Evolutionary conservation across 2,797 vertebrate species (phyloP).

Genomic region (Chaetophractus vellerosus): DNA sequence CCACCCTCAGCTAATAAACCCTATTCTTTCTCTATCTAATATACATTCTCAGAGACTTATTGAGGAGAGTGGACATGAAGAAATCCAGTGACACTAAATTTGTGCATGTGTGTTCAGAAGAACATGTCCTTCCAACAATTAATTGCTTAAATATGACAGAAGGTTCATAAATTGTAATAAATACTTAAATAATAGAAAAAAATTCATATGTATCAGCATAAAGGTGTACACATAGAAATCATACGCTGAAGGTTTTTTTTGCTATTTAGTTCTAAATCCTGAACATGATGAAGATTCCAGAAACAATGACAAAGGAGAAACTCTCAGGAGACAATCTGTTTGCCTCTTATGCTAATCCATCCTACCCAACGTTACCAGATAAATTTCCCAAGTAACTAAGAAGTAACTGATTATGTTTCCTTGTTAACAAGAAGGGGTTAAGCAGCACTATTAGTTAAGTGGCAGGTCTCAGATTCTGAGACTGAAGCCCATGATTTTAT

Average conservation of each 20-base stretch:
- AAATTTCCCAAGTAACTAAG: constrained; percentile 15
- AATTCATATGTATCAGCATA: constrained; percentile 12
- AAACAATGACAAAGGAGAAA: constrained; percentile 56
- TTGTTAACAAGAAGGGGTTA: constrained; percentile 27
- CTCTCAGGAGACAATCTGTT: constrained; percentile 10
- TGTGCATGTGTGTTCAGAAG: neutral
- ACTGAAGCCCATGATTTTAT: constrained; percentile 59
- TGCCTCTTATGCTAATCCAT: neutral
- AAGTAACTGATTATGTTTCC: neutral
- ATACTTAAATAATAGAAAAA: neutral
- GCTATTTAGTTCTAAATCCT: constrained; percentile 63
- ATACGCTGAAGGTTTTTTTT: constrained; percentile 13
- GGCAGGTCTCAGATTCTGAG: constrained; percentile 40
- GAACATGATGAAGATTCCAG: constrained; percentile 44
- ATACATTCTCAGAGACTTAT: neutral
- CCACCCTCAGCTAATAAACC: neutral
- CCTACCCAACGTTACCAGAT: constrained; percentile 13
- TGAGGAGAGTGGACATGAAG: constrained; percentile 43
- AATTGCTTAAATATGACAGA: constrained; percentile 60
- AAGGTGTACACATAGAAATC: constrained; percentile 44
- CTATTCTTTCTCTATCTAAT: constrained; percentile 18
- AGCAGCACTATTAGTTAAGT: neutral
- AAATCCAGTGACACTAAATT: neutral
- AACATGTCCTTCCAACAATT: constrained; percentile 38
- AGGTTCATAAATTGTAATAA: constrained; percentile 33